Conservation (phyloP, 1,140 invertebrate species). For the Macrosteles quadrilineatus region DNA sequence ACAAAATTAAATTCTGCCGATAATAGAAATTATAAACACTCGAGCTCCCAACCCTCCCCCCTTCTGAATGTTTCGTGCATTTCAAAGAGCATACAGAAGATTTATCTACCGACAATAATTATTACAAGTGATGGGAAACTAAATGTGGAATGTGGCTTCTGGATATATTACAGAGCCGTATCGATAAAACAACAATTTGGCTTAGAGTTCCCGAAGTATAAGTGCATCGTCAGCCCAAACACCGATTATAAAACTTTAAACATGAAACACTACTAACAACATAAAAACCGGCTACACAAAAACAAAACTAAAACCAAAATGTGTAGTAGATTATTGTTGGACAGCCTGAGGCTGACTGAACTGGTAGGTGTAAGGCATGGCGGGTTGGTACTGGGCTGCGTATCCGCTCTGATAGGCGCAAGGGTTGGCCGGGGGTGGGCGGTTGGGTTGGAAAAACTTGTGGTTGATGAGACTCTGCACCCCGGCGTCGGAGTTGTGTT, state of each 20-base stretch:
- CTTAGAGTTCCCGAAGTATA: background rate
- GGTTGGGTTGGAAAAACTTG: constrained; percentile 61
- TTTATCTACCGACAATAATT: constrained; percentile 37
- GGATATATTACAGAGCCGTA: background rate
- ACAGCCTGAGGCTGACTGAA: constrained; percentile 44
- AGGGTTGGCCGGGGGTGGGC: constrained; percentile 54
- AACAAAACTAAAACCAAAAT: constrained; percentile 20
- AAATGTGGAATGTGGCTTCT: constrained; percentile 38
- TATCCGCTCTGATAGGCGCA: constrained; percentile 58
- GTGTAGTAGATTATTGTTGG: constrained; percentile 42
- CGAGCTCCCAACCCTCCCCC: constrained; percentile 40
- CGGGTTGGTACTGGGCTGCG: constrained; percentile 28
- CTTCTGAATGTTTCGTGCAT: constrained; percentile 45
- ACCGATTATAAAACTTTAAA: constrained; percentile 35
- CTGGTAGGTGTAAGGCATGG: constrained; percentile 39
- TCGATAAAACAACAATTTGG: constrained; percentile 9
- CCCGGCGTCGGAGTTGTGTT: constrained; percentile 50
- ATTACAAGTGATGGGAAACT: constrained; percentile 28
- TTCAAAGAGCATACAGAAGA: constrained; percentile 41
- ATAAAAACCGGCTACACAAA: constrained; percentile 21
- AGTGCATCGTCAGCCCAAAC: constrained; percentile 28
- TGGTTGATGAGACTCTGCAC: constrained; percentile 61
- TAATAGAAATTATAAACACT: constrained; percentile 27
- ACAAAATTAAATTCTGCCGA: constrained; percentile 25
- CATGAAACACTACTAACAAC: constrained; percentile 15